Percentiles rank a stretch among this genome's conserved stretches.
phyloP scores from a whole-genome alignment of 2,888 invertebrate species.

The Pemphredon lugubris region DNA sequence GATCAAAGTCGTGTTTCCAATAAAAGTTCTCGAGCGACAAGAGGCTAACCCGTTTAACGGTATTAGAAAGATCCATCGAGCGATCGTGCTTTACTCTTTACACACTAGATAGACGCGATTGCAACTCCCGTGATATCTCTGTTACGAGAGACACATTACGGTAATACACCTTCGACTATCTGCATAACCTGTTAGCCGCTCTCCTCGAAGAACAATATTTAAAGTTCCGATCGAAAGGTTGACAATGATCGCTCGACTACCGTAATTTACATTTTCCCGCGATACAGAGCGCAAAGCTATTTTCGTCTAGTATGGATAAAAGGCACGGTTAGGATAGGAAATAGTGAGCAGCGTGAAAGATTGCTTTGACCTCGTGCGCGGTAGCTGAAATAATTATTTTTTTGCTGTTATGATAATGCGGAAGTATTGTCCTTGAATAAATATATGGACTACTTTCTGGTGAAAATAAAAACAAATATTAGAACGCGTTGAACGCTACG shows the following conservation, averaged over 20 bases:
- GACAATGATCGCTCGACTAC: too few species aligned
- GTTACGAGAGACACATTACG: constrained; percentile 10
- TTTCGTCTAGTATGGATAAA: neutral
- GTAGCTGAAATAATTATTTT: neutral
- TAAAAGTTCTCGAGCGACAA: too few species aligned
- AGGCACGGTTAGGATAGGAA: neutral
- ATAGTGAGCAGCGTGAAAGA: neutral
- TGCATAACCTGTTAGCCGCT: constrained; percentile 28
- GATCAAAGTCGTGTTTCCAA: too few species aligned
- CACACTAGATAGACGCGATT: too few species aligned
- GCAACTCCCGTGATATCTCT: constrained; percentile 18
- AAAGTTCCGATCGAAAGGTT: too few species aligned
- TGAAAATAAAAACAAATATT: too few species aligned
- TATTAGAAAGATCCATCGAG: constrained; percentile 39
- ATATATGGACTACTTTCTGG: too few species aligned
- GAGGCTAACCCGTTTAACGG: constrained; percentile 55
- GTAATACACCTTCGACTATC: constrained; percentile 7
- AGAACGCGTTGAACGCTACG: too few species aligned
- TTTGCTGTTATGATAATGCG: neutral
- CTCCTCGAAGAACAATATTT: neutral
- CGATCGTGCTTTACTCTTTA: too few species aligned
- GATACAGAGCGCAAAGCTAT: neutral
- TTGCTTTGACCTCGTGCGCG: neutral
- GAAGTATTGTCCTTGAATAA: too few species aligned
- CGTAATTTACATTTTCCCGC: too few species aligned